Evolutionary conservation across 1,140 invertebrate genomes (phyloP), one percentile per base, ranked within the genome.

Genomic region (Linepithema humile): DNA sequence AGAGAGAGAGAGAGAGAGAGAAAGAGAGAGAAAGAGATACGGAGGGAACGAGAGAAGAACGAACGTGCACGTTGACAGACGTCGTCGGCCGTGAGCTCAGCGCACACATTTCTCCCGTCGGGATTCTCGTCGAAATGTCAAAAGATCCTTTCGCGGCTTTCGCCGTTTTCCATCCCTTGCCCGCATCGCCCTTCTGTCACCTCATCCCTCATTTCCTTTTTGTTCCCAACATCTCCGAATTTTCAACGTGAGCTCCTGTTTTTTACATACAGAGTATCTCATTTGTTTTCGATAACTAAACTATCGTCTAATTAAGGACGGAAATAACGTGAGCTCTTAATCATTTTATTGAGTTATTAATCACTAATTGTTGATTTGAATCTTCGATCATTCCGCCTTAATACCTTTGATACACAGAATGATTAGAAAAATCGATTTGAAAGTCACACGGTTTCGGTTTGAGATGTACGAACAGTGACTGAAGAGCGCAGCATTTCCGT

Each of bases 101-200:
- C 75, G 62, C 48, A 53, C 75, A 55, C 48, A 40, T 80, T 35
- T 70, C 64, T 70, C 64, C 57, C 75, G 75, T 80, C 64, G 64
- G 64, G 50, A 82, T 82, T 74, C 78, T 62, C 57, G 78, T 74
- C 69, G 69, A 82, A 74, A 72, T 40, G 78, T 82, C 78, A 82
- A 82, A 82, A 82, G 70, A 72, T 82, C 40, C 78, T 74, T 69
- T 82, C 62, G 78, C 40, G 53, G 78, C 40, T 82, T 82, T 82
- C 45, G 69, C 29, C 69, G n/a, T 29, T 12, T 40, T 20, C 26
- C n/a, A 7, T 17, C 50, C 23, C 45, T 4, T 69, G 5, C 60
- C 15, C 3, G n/a, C 43, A 2, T 29, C 26, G 9, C 17, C n/a
- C n/a, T 3, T n/a, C 65, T 43, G 62, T 57, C 75, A 40, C 35